Base-by-base conservation (phyloP, 2,888 invertebrate genomes). In the Erpobdella octoculata region DNA sequence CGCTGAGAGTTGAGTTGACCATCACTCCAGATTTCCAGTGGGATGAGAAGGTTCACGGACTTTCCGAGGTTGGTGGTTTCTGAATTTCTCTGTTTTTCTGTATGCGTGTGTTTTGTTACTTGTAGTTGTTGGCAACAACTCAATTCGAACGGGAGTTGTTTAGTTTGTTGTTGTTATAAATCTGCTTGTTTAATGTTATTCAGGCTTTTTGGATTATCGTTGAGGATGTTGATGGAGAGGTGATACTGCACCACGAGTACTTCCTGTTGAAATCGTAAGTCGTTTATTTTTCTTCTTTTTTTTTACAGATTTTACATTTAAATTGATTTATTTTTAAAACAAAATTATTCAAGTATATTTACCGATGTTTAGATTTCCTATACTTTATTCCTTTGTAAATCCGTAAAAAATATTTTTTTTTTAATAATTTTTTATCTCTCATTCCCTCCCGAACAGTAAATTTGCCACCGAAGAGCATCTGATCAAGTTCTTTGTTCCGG, bases 11-110 rank as follows among this genome's bases (percentile, higher is more conserved):
- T 0, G 97, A 98, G 83, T 85, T 99, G 21, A 96, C 96, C 0
- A 92, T 98, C 73, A 94, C 94, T 0, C 97, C 98, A 0, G 97
- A 99, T 84, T 98, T 98, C 84, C 93, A 96, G 80, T 98, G 98
- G 98, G 97, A 98, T 78, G 96, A 96, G 75, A 96, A 95, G 85
- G 86, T 91, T 33, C 88, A 88, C 78, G 89, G 89, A 36, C 86
- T 86, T 71, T 86, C 89, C 3, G 85, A 86, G 77, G 80, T 80
- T 71, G 73, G 75, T 31, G 0, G 4, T 3, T 53, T 37, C n/a
- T 8, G 15, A 28, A 35, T 25, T 1, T 21, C 6, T 12, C 21
- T 38, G n/a, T 33, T 35, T 21, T 4, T 64, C 6, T 59, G 12
- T 58, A 67, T 18, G 46, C 9, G 46, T 46, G 6, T 64, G 18